Base-by-base conservation (phyloP, 2,113 vertebrate genomes). In the Calyptomena viridis region DNA sequence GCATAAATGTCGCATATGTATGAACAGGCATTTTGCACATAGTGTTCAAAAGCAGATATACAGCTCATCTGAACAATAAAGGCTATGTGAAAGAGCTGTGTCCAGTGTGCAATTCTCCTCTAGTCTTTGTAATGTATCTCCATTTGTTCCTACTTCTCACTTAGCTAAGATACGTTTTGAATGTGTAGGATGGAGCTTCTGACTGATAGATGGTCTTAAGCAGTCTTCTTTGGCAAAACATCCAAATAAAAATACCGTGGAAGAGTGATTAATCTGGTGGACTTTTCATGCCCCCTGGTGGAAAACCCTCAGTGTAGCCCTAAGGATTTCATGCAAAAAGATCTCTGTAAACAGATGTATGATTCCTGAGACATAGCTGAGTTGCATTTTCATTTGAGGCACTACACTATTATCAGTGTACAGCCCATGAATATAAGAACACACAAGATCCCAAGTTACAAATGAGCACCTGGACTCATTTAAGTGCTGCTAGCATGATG, bases 231-330 rank as follows among this genome's bases (percentile, higher is more conserved):
- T 55, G 87, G 80, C 73, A 74, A 73, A 71, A 17, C n/a, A 76
- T 8, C 28, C 76, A 27, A 40, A 33, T 55, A 4, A 40, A 77
- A 59, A 14, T 12, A 50, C 17, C 4, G 30, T 50, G 31, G 39
- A 42, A 50, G 28, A 40, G 24, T 24, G 46, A 47, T 59, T 63
- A 52, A 84, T 96, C 81, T 67, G 56, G 84, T 27, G 92, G 95
- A 50, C 93, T 88, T 84, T 75, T 85, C 46, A 30, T 95, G 97
- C 97, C 98, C 97, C 95, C 98, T 98, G 76, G 92, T 97, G 98
- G 97, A 62, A 52, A 25, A 63, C 8, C 4, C 21, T n/a, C 56
- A 35, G 33, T 22, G 30, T 69, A 82, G 47, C 49, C 2, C 0
- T 59, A 17, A 87, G 77, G 78, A 16, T 90, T 85, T 91, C 14